Percentiles rank a stretch among this genome's conserved stretches.
phyloP scores from a whole-genome alignment of 2,797 vertebrate genomes.

The Syncerus caffer region DNA sequence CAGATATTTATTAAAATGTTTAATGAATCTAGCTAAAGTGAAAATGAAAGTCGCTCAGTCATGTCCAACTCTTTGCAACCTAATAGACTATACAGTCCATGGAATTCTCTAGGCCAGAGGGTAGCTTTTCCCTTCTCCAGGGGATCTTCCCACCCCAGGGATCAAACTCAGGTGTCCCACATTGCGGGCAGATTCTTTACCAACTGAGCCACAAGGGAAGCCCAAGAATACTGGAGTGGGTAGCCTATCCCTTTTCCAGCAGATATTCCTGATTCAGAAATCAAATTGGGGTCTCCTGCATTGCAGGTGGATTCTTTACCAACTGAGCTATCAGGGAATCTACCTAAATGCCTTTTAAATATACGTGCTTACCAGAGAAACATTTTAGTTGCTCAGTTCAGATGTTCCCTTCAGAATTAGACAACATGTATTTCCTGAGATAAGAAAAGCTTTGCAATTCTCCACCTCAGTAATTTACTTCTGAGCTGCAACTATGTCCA shows the following conservation, averaged over 20 bases:
- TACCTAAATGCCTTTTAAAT: constrained; percentile 15
- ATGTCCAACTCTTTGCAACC: background rate
- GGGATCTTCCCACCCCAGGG: background rate
- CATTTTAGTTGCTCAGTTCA: background rate
- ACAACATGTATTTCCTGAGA: constrained; percentile 38
- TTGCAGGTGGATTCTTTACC: background rate
- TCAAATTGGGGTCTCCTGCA: background rate
- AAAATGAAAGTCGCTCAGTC: background rate
- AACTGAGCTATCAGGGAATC: background rate
- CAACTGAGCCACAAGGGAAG: background rate
- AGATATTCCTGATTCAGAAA: background rate
- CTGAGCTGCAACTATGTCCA: background rate
- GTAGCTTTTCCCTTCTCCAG: background rate
- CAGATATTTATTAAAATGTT: constrained; percentile 28
- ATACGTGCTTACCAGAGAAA: background rate
- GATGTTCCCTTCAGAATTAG: background rate
- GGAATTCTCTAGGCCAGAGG: background rate
- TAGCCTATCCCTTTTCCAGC: background rate
- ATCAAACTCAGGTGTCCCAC: background rate
- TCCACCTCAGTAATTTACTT: constrained; percentile 8
- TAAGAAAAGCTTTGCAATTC: constrained; percentile 48
- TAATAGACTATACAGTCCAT: background rate
- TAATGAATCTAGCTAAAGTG: background rate
- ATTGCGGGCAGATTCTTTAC: background rate
- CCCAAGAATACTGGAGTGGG: background rate